Evolutionary conservation across 2,888 invertebrate species (phyloP), one percentile per base, ranked within the genome.

Genomic region (Pasiphila rectangulata): DNA sequence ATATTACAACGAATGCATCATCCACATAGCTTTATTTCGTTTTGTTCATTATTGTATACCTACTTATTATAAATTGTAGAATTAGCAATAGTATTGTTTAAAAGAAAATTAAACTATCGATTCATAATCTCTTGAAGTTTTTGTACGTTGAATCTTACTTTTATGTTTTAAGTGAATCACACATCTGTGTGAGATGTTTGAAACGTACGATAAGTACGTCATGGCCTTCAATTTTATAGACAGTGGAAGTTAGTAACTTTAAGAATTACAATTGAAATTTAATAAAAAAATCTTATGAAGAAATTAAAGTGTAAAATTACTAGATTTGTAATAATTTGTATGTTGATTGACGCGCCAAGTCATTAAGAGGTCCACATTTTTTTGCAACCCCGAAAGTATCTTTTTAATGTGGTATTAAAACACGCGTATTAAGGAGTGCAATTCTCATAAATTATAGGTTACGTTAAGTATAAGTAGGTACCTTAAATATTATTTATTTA

Each of bases 271-370:
- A 62, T 69, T 66, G 65, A 69, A 66, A 68, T 70, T 64, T 64
- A 71, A 69, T 67, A 68, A 74, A 69, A 72, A 71, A 74, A 56
- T 82, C 80, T 81, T 82, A 80, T 81, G 81, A 80, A 69, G 67
- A 72, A 37, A 66, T 61, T 66, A 67, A 61, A 64, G 53, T 25
- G 12, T 64, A 67, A 68, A 68, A 67, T 67, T 67, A 67, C 63
- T 66, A 69, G 72, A 69, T 70, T 69, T 69, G 71, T 70, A 73
- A 61, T 63, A 63, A 71, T 68, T 75, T 69, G 68, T 74, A 74
- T 64, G 64, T 71, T 70, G 63, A 68, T 72, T 69, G 65, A 63
- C 64, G 64, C 66, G 57, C 64, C 66, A 59, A 56, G 54, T 48
- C 57, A 63, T 64, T 58, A 63, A 59, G 63, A 51, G 63, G 65